Evolutionary conservation across 2,113 vertebrate genomes (phyloP), one percentile per base, ranked within the genome.

Genomic region (Nycticorax nycticorax): DNA sequence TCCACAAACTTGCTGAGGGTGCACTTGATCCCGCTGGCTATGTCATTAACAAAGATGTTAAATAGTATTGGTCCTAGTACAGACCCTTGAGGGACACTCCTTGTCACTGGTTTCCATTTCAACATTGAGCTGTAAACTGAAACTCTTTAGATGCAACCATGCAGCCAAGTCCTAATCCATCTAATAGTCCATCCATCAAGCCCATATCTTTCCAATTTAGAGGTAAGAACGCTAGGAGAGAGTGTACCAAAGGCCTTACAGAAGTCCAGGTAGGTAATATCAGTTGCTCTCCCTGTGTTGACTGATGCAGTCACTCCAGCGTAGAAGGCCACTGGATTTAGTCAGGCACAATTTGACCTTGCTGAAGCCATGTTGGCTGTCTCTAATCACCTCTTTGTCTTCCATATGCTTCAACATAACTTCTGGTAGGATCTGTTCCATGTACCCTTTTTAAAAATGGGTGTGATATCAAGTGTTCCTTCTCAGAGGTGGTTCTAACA

Each of bases 381-480:
- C 62, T 62, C 37, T 67, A 26, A 71, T 67, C 59, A 85, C 21
- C 12, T 68, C 53, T 45, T 74, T 57, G 26, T 56, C 66, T 79
- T 83, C 62, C 62, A 39, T 5, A 13, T 43, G 17, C 37, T 57
- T 74, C 30, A 45, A 7, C 24, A n/a, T 21, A 43, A 75, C 20
- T 57, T 71, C 60, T 33, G 48, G 72, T 26, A 86, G 33, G 13
- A 52, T 62, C 39, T 93, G 23, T n/a, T 63, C 20, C 41, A 53
- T 57, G 30, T 39, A 18, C 8, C 18, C 30, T 26, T 8, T 21
- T 19, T 45, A 9, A 39, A 92, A 88, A n/a, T 35, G 14, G 13
- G 5, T 1, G 4, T 39, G 33, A 26, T 48, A 39, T 7, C 2
- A 2, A 28, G 22, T 1, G 0, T 24, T 59, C 14, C 14, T 35